Conservation (phyloP, 2,888 invertebrate genomes). For the Xylophagus ater region DNA sequence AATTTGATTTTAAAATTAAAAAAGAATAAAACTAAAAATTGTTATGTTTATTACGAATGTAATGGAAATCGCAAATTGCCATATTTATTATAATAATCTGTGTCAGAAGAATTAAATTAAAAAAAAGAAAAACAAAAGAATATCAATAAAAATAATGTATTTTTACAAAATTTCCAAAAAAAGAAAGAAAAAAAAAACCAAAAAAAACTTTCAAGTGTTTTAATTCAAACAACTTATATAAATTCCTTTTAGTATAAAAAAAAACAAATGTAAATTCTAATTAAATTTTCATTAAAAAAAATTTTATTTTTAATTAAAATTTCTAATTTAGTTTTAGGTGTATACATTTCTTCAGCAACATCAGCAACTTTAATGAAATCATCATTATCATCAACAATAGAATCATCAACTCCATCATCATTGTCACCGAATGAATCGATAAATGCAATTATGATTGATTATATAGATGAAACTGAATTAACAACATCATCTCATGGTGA, state of each 20-base stretch:
- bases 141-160: slow-evolving; percentile 11
- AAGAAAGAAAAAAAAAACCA: slow-evolving; percentile 17
- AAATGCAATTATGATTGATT: slow-evolving; percentile 9
- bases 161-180: slow-evolving; percentile 20
- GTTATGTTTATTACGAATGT: no score
- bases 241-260: slow-evolving; percentile 15
- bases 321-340: slow-evolving; percentile 14
- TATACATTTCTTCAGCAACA: slow-evolving; percentile 3
- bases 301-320: slow-evolving; percentile 3
- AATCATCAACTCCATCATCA: slow-evolving; percentile 4
- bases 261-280: slow-evolving; percentile 20
- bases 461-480: slow-evolving; percentile 11
- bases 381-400: slow-evolving; percentile 2
- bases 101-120: no score
- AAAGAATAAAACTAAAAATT: no score
- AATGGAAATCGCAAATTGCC: no score
- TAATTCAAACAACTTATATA: no score
- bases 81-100: no score
- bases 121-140: no score
- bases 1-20: no score
- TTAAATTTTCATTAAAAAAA: slow-evolving; percentile 14
- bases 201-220: no score
- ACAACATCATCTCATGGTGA: slow-evolving; percentile 5
- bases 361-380: not conserved
- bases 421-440: slow-evolving; percentile 1